A percentile compares a stretch with the other conserved stretches of the same genome.
phyloP scores from a whole-genome alignment of 37 sponge, comb jelly and placozoan genomes.

The Oopsacas minuta region DNA sequence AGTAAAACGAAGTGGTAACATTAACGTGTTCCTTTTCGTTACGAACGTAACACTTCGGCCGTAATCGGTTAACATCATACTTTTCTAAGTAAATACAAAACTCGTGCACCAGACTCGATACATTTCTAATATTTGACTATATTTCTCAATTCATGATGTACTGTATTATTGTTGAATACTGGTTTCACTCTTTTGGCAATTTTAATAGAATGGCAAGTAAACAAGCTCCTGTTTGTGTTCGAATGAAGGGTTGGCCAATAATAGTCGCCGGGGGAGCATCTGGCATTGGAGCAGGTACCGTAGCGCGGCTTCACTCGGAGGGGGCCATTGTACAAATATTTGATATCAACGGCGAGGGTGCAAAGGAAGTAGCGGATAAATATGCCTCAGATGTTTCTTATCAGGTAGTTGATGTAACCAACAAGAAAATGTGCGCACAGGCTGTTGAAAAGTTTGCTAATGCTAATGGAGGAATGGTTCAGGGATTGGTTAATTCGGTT shows the following conservation, averaged over 20 bases:
- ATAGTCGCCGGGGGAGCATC: constrained; percentile 38
- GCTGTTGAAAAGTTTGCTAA: constrained; percentile 40
- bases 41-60: no score
- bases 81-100: no score
- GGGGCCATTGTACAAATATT: constrained; percentile 63
- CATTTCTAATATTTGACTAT: no score
- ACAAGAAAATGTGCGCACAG: constrained; percentile 39
- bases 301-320: constrained; percentile 46
- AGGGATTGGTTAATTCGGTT: constrained; percentile 55
- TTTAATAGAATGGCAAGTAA: neutral
- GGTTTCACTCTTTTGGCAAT: no score
- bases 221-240: neutral
- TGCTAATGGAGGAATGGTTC: constrained; percentile 26
- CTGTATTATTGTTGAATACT: no score
- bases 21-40: no score
- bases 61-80: no score
- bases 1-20: no score
- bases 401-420: constrained; percentile 50
- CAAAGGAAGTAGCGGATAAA: constrained; percentile 21
- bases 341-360: constrained; percentile 53
- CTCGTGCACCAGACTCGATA: no score
- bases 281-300: constrained; percentile 65
- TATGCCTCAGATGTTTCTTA: neutral
- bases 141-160: no score
- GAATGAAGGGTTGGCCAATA: neutral